Base-by-base conservation (phyloP, 2,888 invertebrate species). In the Epistrophella euchroma region DNA sequence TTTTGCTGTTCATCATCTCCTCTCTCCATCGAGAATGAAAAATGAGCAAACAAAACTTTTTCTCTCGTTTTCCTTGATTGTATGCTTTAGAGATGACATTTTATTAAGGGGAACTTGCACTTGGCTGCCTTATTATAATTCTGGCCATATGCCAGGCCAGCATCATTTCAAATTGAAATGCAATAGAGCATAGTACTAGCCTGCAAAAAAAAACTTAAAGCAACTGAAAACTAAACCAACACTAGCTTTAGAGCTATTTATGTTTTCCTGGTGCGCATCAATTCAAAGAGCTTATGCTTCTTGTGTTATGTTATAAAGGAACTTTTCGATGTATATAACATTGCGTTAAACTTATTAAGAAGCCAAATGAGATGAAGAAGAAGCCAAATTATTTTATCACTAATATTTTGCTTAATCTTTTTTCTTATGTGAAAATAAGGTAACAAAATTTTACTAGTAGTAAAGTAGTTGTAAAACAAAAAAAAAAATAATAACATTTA, bases 81-180 rank as follows among this genome's bases (percentile, higher is more conserved):
- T 62, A 19, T 52, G 4, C 22, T 75, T 22, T 45, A 22, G 22
- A 22, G 45, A 81, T 76, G 64, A 75, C 79, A 79, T 52, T 79
- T 79, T 74, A 37, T 50, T 56, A 72, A 40, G 55, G 78, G 74
- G 83, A 79, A 84, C 74, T 75, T 84, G 71, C 58, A 75, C 79
- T 80, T 84, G 70, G 80, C 80, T 84, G 56, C 56, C 71, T 74
- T 70, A 62, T 40, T 80, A 75, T 45, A 79, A 74, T 47, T 22
- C n/a, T 84, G 84, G 75, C 74, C 62, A 52, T 40, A 37, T 72
- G 84, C 84, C 84, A 84, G 47, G 84, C 84, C 84, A 84, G 47
- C 58, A 25, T 22, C 25, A 55, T 62, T 70, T 45, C 11, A 35
- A 68, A 52, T 74, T 43, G 60, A 74, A 79, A 84, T 84, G 83